phyloP scores from a whole-genome alignment of 2,888 invertebrate genomes.

The Drosophila limbata region DNA sequence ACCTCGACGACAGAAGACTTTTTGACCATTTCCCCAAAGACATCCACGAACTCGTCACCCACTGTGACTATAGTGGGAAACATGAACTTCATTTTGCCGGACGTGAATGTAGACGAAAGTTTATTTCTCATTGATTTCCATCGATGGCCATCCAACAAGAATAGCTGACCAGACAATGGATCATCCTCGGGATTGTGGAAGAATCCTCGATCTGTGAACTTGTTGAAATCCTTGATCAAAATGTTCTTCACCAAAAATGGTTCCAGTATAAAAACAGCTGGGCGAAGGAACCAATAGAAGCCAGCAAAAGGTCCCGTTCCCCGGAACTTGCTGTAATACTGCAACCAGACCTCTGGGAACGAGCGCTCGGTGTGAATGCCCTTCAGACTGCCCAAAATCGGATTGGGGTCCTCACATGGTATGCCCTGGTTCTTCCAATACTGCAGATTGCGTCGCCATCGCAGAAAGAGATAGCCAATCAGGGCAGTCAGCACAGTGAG shows the following conservation, averaged over 20 bases:
- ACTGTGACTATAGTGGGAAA: slow-evolving; percentile 80
- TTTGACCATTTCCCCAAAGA: slow-evolving; percentile 50
- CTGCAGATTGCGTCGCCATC: slow-evolving; percentile 33
- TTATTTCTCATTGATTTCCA: slow-evolving; percentile 86
- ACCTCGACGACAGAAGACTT: slow-evolving; percentile 73
- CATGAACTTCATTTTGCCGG: slow-evolving; percentile 86
- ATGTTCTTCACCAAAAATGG: slow-evolving; percentile 69
- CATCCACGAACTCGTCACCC: slow-evolving; percentile 61
- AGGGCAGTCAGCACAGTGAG: slow-evolving; percentile 43
- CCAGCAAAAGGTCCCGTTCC: slow-evolving; percentile 74
- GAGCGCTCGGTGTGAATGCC: slow-evolving; percentile 44
- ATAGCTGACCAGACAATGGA: slow-evolving; percentile 83
- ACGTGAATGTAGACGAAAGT: slow-evolving; percentile 86
- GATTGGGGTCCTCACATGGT: slow-evolving; percentile 61
- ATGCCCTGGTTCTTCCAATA: slow-evolving; percentile 62
- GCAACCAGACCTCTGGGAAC: slow-evolving; percentile 46
- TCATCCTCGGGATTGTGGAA: slow-evolving; percentile 82
- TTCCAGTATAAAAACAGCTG: slow-evolving; percentile 66
- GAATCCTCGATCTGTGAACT: slow-evolving; percentile 84
- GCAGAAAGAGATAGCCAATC: slow-evolving; percentile 52
- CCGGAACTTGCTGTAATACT: slow-evolving; percentile 61
- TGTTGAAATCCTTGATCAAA: slow-evolving; percentile 79
- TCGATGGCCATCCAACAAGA: slow-evolving; percentile 81
- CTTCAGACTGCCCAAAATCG: slow-evolving; percentile 61
- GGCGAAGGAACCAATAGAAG: slow-evolving; percentile 75